Evolutionary conservation across 2,888 invertebrate species (phyloP).

Genomic region (Empis livida): DNA sequence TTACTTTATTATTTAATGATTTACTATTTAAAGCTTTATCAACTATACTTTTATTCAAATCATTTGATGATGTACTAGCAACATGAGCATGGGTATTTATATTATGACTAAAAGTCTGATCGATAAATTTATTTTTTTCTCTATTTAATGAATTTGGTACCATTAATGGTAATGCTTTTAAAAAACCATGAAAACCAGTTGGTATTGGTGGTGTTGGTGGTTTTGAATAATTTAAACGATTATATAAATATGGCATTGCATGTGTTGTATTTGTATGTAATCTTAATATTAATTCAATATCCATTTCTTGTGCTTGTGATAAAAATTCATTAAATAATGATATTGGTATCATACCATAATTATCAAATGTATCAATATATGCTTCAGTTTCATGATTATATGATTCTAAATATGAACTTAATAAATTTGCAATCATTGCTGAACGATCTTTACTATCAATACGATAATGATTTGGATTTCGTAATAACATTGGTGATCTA

Average conservation of each 20-base stretch:
- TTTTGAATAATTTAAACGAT: constrained; percentile 28
- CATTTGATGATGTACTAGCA: neutral
- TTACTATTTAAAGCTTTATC: no score
- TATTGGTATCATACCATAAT: constrained; percentile 40
- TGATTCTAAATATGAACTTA: constrained; percentile 48
- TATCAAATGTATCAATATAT: constrained; percentile 57
- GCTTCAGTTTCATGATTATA: constrained; percentile 74
- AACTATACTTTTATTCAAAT: neutral
- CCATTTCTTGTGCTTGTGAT: constrained; percentile 38
- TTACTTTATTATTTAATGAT: neutral
- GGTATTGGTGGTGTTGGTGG: constrained; percentile 34
- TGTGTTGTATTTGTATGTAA: constrained; percentile 34
- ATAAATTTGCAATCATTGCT: constrained; percentile 70
- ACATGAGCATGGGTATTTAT: no score
- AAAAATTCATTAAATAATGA: constrained; percentile 47
- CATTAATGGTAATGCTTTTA: constrained; percentile 34
- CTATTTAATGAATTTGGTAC: constrained; percentile 7
- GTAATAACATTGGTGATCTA: constrained; percentile 51
- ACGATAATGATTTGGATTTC: constrained; percentile 43
- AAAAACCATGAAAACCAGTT: constrained; percentile 32
- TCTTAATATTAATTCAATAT: constrained; percentile 30
- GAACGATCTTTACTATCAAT: constrained; percentile 68
- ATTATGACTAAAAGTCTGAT: neutral
- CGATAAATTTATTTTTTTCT: neutral
- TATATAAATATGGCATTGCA: constrained; percentile 32